Conservation (phyloP, 53 echinoderm and acorn worm species). For the Zoroaster sp. region DNA sequence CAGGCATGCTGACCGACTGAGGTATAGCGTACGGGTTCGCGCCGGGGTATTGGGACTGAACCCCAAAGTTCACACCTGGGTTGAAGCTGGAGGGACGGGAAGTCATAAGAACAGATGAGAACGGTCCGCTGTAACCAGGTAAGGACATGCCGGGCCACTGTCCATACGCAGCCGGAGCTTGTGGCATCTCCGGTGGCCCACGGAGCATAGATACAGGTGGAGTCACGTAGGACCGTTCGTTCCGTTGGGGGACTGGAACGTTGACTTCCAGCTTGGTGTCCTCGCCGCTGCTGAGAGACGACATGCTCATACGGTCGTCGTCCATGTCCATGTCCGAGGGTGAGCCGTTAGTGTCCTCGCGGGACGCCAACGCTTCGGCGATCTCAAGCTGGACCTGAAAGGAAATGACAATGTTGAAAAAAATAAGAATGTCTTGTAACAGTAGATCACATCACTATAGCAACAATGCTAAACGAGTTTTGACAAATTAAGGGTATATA, state of each 20-base stretch:
- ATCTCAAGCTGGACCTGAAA: conserved; percentile 32
- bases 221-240: conserved; percentile 14
- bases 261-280: conserved; percentile 64
- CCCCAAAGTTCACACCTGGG: not conserved
- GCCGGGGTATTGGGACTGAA: not conserved
- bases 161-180: not conserved
- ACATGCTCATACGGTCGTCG: conserved; percentile 91
- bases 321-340: conserved; percentile 47
- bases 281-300: conserved; percentile 82
- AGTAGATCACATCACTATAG: too few relatives aligned
- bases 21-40: conserved; percentile 46
- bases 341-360: not conserved
- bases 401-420: not conserved
- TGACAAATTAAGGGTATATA: too few relatives aligned
- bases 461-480: too few relatives aligned
- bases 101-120: not conserved
- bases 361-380: conserved; percentile 20
- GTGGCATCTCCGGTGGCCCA: not conserved
- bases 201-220: not conserved
- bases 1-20: not conserved
- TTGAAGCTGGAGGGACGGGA: conserved; percentile 1
- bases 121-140: conserved; percentile 39
- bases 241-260: conserved; percentile 22
- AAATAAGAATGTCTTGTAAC: too few relatives aligned
- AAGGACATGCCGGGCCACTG: conserved; percentile 23